A percentile compares a stretch with the other conserved stretches of the same genome.
phyloP scores from a whole-genome alignment of 2,888 invertebrate genomes.

The Phortica okadai region DNA sequence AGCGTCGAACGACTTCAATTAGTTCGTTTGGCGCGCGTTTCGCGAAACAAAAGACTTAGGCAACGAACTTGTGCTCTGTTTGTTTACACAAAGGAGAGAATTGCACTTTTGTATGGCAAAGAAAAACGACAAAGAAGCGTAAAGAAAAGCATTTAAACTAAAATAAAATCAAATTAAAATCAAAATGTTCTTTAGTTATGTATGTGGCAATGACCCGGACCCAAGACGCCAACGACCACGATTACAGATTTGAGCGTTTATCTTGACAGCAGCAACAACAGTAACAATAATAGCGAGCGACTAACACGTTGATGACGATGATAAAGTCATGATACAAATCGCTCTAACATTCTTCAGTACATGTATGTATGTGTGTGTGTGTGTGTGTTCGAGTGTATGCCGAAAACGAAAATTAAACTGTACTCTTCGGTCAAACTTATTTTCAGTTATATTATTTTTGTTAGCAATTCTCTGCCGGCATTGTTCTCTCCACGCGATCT shows the following conservation, averaged over 20 bases:
- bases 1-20: background rate
- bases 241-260: background rate
- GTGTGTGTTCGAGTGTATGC: background rate
- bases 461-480: background rate
- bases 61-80: slow-evolving; percentile 55
- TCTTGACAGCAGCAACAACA: background rate
- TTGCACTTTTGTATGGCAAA: background rate
- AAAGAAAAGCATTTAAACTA: slow-evolving; percentile 6
- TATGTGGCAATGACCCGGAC: slow-evolving; percentile 17
- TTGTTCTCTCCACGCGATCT: background rate
- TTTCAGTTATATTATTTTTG: background rate
- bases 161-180: background rate
- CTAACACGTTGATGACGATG: background rate
- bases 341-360: background rate
- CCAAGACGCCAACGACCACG: background rate
- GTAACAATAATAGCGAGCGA: background rate
- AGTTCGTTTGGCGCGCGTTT: background rate
- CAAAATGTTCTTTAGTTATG: background rate
- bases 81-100: background rate
- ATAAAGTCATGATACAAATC: too few relatives aligned
- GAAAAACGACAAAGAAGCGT: background rate
- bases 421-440: background rate
- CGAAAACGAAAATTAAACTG: background rate
- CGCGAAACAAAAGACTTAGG: slow-evolving; percentile 58
- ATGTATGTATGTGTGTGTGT: background rate